phyloP scores from a whole-genome alignment of 1,140 invertebrate genomes.

The Piezodorus guildinii region DNA sequence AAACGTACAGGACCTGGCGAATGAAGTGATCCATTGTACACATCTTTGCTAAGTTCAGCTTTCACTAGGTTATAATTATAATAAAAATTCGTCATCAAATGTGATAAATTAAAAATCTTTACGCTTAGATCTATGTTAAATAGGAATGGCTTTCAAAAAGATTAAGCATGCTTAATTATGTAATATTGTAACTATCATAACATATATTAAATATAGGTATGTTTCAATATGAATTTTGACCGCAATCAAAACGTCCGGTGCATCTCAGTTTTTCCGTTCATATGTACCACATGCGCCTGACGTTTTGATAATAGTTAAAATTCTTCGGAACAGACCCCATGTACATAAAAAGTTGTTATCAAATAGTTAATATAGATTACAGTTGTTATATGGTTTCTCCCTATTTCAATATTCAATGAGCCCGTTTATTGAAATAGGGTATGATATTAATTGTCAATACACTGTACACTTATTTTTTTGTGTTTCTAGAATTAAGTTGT shows the following conservation, averaged over 20 bases:
- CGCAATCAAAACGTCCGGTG: too few species aligned
- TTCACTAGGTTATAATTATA: neutral
- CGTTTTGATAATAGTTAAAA: too few species aligned
- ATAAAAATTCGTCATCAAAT: neutral
- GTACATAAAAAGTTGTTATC: neutral
- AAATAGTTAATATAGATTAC: neutral
- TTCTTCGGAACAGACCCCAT: too few species aligned
- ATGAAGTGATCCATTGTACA: too few species aligned
- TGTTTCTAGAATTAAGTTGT: neutral
- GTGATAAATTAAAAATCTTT: conserved; percentile 6
- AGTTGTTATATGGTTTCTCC: too few species aligned
- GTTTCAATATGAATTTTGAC: too few species aligned
- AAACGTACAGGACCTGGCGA: neutral
- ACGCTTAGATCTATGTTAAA: conserved; percentile 1
- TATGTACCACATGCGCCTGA: too few species aligned
- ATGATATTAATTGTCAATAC: neutral
- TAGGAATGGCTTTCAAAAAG: neutral
- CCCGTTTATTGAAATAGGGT: conserved; percentile 19
- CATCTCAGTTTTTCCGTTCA: too few species aligned
- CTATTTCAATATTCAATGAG: conserved; percentile 20
- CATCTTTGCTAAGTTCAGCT: too few species aligned
- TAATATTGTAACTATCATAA: conserved; percentile 6
- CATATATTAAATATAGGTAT: neutral
- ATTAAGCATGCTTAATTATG: neutral
- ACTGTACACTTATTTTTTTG: neutral